Conservation (phyloP, 2,797 vertebrate genomes). For the Vespertilio murinus region DNA sequence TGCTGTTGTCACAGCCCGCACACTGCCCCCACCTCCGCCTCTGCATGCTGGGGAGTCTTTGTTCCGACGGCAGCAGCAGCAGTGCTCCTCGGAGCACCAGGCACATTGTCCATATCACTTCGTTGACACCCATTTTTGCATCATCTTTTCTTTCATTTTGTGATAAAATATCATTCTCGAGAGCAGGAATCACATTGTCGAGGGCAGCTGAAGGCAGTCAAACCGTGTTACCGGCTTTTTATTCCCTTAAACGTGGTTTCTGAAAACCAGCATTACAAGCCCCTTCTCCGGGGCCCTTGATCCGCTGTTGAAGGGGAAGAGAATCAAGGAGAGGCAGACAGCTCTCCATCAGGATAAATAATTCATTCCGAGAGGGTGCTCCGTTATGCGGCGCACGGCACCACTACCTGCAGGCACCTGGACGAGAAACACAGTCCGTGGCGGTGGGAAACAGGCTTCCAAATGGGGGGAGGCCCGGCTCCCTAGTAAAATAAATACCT, state of each 20-base stretch:
- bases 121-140: neutral
- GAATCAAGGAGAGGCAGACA: neutral
- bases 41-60: neutral
- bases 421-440: conserved; percentile 63
- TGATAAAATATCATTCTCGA: neutral
- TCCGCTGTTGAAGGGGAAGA: neutral
- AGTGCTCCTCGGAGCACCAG: neutral
- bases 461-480: conserved; percentile 86
- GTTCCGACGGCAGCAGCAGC: neutral
- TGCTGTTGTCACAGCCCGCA: neutral
- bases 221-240: neutral
- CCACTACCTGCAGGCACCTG: conserved; percentile 52
- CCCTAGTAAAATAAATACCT: conserved; percentile 89
- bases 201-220: neutral
- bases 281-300: neutral
- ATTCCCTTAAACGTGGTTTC: conserved; percentile 27
- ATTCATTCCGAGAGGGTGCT: conserved; percentile 46
- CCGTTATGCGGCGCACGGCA: neutral
- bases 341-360: conserved; percentile 65
- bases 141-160: neutral
- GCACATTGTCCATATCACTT: neutral
- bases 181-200: neutral
- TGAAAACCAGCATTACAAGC: conserved; percentile 20
- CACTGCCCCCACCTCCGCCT: neutral
- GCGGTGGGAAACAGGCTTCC: conserved; percentile 76